Base-by-base conservation (phyloP, 2,888 invertebrate species). In the Monoplex corrugatus region DNA sequence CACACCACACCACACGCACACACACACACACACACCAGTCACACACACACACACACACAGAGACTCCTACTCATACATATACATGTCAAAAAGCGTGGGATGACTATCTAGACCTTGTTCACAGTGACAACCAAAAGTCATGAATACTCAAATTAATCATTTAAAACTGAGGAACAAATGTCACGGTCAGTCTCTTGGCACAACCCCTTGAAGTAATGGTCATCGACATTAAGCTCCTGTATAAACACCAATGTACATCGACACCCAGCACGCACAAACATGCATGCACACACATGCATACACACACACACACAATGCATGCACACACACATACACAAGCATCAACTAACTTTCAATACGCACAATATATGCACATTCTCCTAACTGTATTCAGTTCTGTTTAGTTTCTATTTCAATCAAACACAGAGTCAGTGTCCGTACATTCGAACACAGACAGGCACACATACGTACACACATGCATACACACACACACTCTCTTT, bases 181-280 rank as follows among this genome's bases (percentile, higher is more conserved):
- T n/a, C 68, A 68, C 68, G 32, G 68, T 68, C 23, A 68, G n/a
- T n/a, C n/a, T n/a, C n/a, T 68, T 68, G 68, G 68, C 68, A 68
- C 68, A 68, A 68, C 68, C 68, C 68, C 68, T 68, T 68, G 68
- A 68, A 68, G 68, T 23, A n/a, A n/a, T 68, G 68, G 68, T 68
- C 68, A 68, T 68, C 68, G n/a, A 68, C 23, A 68, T n/a, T n/a
- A n/a, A n/a, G n/a, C n/a, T n/a, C n/a, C n/a, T n/a, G n/a, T n/a
- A n/a, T n/a, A n/a, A n/a, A n/a, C n/a, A n/a, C n/a, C n/a, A n/a
- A n/a, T n/a, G n/a, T n/a, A n/a, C n/a, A n/a, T n/a, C n/a, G n/a
- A n/a, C n/a, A n/a, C n/a, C n/a, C n/a, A n/a, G n/a, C 68, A 68
- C 28, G 2, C 28, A n/a, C 28, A 68, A 68, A n/a, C 6, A 8